Base-by-base conservation (phyloP, 1,140 invertebrate genomes). In the Ditylenchus dipsaci region DNA sequence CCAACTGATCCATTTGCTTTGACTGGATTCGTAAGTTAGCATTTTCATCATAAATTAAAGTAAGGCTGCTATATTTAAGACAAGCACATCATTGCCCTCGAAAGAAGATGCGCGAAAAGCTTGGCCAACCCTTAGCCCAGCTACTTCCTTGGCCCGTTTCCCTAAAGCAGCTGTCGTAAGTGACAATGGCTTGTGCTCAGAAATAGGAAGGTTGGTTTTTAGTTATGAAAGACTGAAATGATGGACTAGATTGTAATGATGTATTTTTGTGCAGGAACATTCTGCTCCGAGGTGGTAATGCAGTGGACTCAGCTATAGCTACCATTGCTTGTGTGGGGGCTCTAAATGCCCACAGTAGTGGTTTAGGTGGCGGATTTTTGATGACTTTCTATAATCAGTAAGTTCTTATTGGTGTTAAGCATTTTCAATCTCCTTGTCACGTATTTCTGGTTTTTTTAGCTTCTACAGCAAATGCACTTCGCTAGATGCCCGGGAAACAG, bases 251-350 rank as follows among this genome's bases (percentile, higher is more conserved):
- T 26, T 53, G 15, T 26, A 5, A 53, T 8, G 3, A 21, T 53
- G 3, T 17, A 53, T 21, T n/a, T n/a, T n/a, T 53, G 15, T 19
- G 23, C 49, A 91, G 91, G 75, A 84, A 88, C n/a, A 89, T 93
- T 1, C 83, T 94, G 1, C 74, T 87, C n/a, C 85, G 86, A 63
- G 90, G 90, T 82, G 92, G 92, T 0, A 91, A 89, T 71, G 91
- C 90, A 0, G 89, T 93, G 19, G 92, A 95, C 83, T 90, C 91
- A 1, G 88, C 90, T 0, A 88, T 95, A 30, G 89, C 91, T 0
- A 85, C 89, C 0, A 84, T 91, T 76, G 88, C 94, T 65, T 95
- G 92, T 86, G 89, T 90, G 75, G 90, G 91, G 0, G 86, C 93
- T 0, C 84, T 90, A 3, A 90, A 91, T 78, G 86, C 89, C 71